Evolutionary conservation across 1,140 invertebrate genomes (phyloP).

Genomic region (Heliconius eleuchia): DNA sequence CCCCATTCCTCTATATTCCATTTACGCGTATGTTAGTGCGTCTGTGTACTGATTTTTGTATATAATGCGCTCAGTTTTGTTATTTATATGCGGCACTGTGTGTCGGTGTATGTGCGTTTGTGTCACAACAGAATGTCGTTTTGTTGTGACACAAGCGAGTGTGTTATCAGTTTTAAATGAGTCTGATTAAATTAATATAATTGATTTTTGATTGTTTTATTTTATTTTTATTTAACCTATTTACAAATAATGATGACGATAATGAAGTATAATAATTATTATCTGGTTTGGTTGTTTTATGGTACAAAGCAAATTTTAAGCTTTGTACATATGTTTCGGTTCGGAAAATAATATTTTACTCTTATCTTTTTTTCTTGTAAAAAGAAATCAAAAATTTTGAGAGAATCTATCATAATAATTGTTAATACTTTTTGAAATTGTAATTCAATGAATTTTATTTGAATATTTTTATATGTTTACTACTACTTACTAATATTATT

Average conservation of each 20-base stretch:
- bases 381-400: no score
- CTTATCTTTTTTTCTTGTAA: no score
- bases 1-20: slow-evolving; percentile 4
- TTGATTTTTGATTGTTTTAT: slow-evolving; percentile 50
- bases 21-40: slow-evolving; percentile 8
- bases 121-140: slow-evolving; percentile 51
- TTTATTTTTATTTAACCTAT: slow-evolving; percentile 27
- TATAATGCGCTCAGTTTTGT: slow-evolving; percentile 48
- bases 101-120: slow-evolving; percentile 53
- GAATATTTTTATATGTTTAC: no score
- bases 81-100: slow-evolving; percentile 62
- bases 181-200: slow-evolving; percentile 78
- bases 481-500: no score
- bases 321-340: no score
- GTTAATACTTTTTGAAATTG: no score
- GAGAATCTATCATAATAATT: no score
- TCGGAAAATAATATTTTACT: no score
- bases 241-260: no score
- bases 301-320: no score
- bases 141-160: slow-evolving; percentile 53
- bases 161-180: slow-evolving; percentile 76
- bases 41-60: slow-evolving; percentile 50
- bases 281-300: not conserved
- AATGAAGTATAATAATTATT: not conserved
- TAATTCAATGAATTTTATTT: no score